Conservation (phyloP, 2,797 vertebrate species). For the Pantherophis alleghaniensis region DNA sequence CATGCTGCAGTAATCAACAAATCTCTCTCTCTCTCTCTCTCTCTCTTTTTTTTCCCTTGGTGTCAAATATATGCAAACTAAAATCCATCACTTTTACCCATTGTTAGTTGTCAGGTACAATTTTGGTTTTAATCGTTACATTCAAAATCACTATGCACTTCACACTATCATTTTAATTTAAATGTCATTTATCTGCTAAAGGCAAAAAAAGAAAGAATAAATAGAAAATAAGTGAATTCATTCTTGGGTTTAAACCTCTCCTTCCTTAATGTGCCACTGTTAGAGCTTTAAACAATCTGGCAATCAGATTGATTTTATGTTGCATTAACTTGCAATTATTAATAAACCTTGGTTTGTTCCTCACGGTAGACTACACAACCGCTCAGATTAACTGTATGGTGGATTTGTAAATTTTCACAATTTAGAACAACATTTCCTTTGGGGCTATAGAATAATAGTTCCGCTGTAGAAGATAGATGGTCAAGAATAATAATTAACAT, state of each 20-base stretch:
- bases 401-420: background rate
- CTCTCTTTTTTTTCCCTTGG: background rate
- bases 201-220: conserved; percentile 29
- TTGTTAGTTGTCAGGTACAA: conserved; percentile 47
- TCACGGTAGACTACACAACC: conserved; percentile 2
- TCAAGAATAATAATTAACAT: background rate
- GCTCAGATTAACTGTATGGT: background rate
- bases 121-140: conserved; percentile 36
- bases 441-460: background rate
- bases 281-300: conserved; percentile 32
- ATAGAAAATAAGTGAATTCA: conserved; percentile 35
- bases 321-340: conserved; percentile 38
- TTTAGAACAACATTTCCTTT: background rate
- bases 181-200: conserved; percentile 36
- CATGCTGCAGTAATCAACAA: conserved; percentile 36
- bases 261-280: conserved; percentile 9
- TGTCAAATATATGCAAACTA: conserved; percentile 40
- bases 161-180: conserved; percentile 40
- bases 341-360: conserved; percentile 15
- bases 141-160: conserved; percentile 34
- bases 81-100: conserved; percentile 39
- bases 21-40: background rate
- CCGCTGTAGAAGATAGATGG: background rate
- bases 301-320: conserved; percentile 25
- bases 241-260: conserved; percentile 23